These are phyloP conservation scores for Euschistus heros DNA, from an alignment of 1,140 invertebrate species.

Conservation along the genomic window DNA sequence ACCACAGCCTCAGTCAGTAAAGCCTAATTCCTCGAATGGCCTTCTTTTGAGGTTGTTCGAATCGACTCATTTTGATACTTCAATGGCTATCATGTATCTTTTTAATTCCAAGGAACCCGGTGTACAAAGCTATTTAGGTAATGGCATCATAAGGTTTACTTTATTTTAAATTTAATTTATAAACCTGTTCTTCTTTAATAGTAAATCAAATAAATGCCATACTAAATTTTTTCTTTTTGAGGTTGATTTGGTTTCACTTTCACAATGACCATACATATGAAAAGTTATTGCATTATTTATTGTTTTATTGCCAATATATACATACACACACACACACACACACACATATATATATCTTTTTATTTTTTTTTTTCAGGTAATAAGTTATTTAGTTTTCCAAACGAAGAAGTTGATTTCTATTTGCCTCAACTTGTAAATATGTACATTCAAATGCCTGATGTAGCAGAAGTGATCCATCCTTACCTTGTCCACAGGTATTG, in stretches of 20 bases:
- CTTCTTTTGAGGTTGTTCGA: constrained; percentile 85
- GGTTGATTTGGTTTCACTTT: no score
- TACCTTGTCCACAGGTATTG: constrained; percentile 82
- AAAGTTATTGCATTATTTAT: background rate
- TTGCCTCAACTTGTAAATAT: constrained; percentile 94
- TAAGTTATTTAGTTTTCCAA: constrained; percentile 88
- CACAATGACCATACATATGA: background rate
- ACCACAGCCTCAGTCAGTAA: background rate
- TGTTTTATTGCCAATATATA: no score
- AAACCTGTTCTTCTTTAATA: no score
- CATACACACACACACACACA: no score
- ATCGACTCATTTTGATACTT: constrained; percentile 94
- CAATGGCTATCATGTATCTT: constrained; percentile 93
- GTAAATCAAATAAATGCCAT: no score
- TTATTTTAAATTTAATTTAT: no score
- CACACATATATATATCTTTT: no score
- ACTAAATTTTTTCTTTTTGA: no score
- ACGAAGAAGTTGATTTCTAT: constrained; percentile 92
- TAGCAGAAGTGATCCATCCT: constrained; percentile 88
- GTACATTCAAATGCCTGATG: constrained; percentile 95
- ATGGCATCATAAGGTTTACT: no score
- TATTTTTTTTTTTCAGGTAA: constrained; percentile 50
- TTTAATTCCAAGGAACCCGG: constrained; percentile 98
- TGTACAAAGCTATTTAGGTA: constrained; percentile 71
- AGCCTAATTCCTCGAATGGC: constrained; percentile 33